Evolutionary conservation across 53 echinoderm and acorn worm genomes (phyloP).

Genomic region (Temnopleurus reevesii): DNA sequence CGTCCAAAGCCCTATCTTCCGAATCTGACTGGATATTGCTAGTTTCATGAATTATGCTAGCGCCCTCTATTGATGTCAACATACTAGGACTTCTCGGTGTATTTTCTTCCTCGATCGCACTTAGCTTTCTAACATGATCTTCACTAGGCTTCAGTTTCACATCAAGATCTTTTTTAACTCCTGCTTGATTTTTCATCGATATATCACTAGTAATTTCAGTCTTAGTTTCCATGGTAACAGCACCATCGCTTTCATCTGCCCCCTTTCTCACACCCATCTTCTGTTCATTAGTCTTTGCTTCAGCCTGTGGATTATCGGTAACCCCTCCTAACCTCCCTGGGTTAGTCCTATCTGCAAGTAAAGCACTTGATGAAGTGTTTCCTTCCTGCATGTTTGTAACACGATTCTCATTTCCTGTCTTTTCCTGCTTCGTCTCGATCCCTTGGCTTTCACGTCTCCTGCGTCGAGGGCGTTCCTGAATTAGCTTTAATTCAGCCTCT

Average conservation of each 20-base stretch:
- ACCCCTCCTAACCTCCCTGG: background rate
- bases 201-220: background rate
- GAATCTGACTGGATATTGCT: background rate
- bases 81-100: background rate
- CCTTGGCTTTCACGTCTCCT: constrained; percentile 12
- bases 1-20: constrained; percentile 38
- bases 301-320: background rate
- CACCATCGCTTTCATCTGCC: constrained; percentile 19
- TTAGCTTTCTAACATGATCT: background rate
- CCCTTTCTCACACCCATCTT: background rate
- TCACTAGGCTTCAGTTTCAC: background rate
- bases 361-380: constrained; percentile 20
- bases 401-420: constrained; percentile 22
- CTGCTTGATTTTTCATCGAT: background rate
- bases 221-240: background rate
- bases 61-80: background rate
- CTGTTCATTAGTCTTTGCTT: constrained; percentile 25
- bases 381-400: constrained; percentile 30
- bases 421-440: background rate
- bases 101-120: constrained; percentile 7
- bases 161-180: background rate
- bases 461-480: background rate
- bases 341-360: constrained; percentile 7
- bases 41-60: background rate
- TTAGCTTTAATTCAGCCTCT: constrained; percentile 46